phyloP scores from a whole-genome alignment of 2,888 invertebrate genomes.

The Drosophila neutralis region DNA sequence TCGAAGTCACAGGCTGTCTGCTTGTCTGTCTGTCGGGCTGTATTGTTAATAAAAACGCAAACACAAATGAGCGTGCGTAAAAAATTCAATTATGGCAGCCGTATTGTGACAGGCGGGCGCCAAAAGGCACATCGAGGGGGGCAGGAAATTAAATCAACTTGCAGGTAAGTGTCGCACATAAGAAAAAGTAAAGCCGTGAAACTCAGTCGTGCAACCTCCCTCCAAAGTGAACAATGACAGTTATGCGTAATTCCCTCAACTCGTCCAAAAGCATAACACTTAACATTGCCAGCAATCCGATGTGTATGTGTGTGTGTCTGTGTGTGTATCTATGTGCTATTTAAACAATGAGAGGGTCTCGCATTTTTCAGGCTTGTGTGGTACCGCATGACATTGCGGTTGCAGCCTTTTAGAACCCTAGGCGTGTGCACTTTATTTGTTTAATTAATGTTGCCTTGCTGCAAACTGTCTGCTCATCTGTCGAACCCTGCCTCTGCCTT shows the following conservation, averaged over 20 bases:
- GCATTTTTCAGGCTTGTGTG: constrained; percentile 51
- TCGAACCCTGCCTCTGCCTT: background rate
- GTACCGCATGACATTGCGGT: constrained; percentile 53
- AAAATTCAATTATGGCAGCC: constrained; percentile 73
- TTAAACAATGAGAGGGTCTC: constrained; percentile 46
- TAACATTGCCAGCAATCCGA: constrained; percentile 44
- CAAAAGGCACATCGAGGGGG: constrained; percentile 32
- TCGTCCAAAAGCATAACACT: constrained; percentile 39
- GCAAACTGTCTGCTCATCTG: constrained; percentile 65
- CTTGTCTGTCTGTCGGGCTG: constrained; percentile 47
- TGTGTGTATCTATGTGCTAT: constrained; percentile 29
- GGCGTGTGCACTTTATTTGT: constrained; percentile 76
- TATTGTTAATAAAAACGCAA: constrained; percentile 77
- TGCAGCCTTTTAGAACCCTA: constrained; percentile 56
- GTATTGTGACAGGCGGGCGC: constrained; percentile 37
- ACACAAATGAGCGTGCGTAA: constrained; percentile 81
- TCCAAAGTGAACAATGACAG: constrained; percentile 64
- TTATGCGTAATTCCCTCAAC: constrained; percentile 58
- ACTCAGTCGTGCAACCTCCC: constrained; percentile 11
- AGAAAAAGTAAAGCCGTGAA: constrained; percentile 17
- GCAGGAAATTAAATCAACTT: constrained; percentile 73
- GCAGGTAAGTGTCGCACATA: constrained; percentile 54
- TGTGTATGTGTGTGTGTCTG: constrained; percentile 1
- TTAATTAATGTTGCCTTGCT: constrained; percentile 78
- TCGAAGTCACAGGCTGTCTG: constrained; percentile 7